Evolutionary conservation across 2,113 vertebrate genomes (phyloP), one percentile per base, ranked within the genome.

Genomic region (Lasiurus cinereus): DNA sequence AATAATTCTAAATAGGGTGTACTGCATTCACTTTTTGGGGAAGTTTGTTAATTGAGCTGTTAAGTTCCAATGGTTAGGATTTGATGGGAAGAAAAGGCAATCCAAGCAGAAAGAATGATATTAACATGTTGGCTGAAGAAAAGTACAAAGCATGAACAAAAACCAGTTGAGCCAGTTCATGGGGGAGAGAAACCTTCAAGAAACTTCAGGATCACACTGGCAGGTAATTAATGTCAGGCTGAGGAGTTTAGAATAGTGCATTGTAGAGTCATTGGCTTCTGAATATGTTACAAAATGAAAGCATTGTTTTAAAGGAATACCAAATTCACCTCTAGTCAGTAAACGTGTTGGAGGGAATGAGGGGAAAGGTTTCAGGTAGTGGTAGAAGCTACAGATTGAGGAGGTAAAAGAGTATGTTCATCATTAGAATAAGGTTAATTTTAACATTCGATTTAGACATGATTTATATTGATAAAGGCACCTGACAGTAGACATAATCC

Each of bases 1-100:
- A 77, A 52, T 59, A 67, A n/a, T 91, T 79, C 39, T 33, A 89
- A 29, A 43, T 46, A 88, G 13, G 24, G 18, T 66, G 18, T 88
- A 67, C 29, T n/a, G 31, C 31, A 77, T 78, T 89, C 18, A 33
- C 2, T 59, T 82, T 89, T 56, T 93, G 52, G 62, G 39, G 22
- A 85, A 86, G 48, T 94, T 88, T 95, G 67, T 88, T 12, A 86
- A 91, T 92, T 95, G 43, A 93, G 59, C 50, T 83, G 52, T 88
- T 70, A 43, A 66, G 31, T 90, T 74, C 56, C 50, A 88, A 66
- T 88, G 31, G 31, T 48, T 84, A 77, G 78, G 50, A 77, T 78
- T 96, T 89, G 74, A 77, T 82, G 36, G 24, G 36, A 88, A 86
- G 46, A 90, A 91, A 84, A 78, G 27, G 48, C 33, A 66, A 56